phyloP scores from a whole-genome alignment of 2,113 vertebrate species.

The Corythaixoides concolor region DNA sequence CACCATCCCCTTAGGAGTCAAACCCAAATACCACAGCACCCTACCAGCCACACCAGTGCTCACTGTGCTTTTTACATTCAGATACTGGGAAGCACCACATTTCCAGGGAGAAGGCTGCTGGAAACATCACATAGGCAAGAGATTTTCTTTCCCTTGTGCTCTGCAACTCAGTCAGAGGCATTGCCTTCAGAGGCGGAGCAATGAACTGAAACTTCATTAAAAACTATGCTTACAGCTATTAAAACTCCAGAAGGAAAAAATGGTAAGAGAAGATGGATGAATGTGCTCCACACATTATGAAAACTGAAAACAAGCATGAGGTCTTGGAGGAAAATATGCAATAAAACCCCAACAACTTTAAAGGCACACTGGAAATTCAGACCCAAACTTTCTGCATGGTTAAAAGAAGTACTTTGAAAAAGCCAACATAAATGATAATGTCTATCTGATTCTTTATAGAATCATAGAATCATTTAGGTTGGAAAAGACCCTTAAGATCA shows the following conservation, averaged over 20 bases:
- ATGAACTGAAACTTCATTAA: conserved; percentile 18
- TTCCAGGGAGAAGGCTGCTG: background rate
- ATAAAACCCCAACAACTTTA: background rate
- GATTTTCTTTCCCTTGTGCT: background rate
- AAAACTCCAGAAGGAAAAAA: background rate
- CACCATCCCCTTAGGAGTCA: fast-evolving
- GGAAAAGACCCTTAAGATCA: no score
- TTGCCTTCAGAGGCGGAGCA: background rate
- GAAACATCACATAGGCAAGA: background rate
- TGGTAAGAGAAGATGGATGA: background rate
- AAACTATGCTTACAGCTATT: background rate
- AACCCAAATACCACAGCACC: background rate
- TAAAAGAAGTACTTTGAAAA: background rate
- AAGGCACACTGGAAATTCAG: background rate
- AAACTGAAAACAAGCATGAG: background rate
- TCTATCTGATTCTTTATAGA: background rate
- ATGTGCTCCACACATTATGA: background rate
- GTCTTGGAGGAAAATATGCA: background rate
- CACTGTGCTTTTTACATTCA: background rate
- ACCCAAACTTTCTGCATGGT: background rate
- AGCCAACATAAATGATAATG: background rate
- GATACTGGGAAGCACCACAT: background rate
- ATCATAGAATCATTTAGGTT: no score
- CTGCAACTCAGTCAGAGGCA: background rate
- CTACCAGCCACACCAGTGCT: background rate